Evolutionary conservation across 2,113 vertebrate genomes (phyloP), one percentile per base, ranked within the genome.

Genomic region (Diphyllodes magnificus): DNA sequence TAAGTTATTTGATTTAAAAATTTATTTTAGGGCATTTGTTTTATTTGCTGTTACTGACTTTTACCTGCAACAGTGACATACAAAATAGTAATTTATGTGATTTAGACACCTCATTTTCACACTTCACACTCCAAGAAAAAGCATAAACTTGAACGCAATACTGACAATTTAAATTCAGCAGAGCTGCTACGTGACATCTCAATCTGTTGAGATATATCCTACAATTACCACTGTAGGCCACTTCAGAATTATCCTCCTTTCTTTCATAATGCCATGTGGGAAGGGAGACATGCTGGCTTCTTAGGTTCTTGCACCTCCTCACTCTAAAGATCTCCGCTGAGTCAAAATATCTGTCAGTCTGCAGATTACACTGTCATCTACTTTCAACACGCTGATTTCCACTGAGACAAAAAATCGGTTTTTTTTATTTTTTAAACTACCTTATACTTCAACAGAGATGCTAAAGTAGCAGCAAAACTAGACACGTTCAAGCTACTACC

Each of bases 211-310:
- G 83, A 82, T 86, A 28, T 65, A 88, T 88, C 87, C 49, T 60
- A 54, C 39, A 60, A 51, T 86, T 97, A 95, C 82, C 90, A 94
- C 85, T 84, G 63, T 61, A 97, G 90, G 75, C 84, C 59, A 91
- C 88, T 96, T 96, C 10, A 96, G 54, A 96, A 96, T 94, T 92
- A 87, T 91, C 69, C 90, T 72, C 57, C 85, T 80, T 90, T 82
- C 85, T 94, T 94, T 71, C 80, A 75, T 81, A 95, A 94, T 12
- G 3, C 59, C 33, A 23, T 15, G 39, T 79, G 69, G 51, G 35
- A 66, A 82, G 33, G 35, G 21, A 91, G 18, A 75, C 31, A 35
- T 2, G 8, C 90, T 88, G 83, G 11, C 75, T 95, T 49, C 77
- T 93, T 54, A 83, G 93, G 76, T 75, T 68, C 76, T 93, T 80